Evolutionary conservation across 92 coral and sea anemone genomes (phyloP).

Genomic region (Pocillopora grandis): DNA sequence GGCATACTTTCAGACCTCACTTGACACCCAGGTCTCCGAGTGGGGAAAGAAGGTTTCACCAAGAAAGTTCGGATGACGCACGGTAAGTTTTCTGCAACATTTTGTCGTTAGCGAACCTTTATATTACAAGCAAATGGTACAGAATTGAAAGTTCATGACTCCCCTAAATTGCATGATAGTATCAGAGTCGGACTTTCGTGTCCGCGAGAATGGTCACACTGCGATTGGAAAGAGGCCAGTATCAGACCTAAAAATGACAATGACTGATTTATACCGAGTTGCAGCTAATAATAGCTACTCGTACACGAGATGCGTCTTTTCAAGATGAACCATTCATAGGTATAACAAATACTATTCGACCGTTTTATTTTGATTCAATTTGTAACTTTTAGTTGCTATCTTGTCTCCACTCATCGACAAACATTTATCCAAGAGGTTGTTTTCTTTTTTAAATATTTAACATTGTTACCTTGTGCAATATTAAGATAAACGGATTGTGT

Average conservation of each 20-base stretch:
- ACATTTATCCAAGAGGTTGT: not conserved
- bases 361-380: not conserved
- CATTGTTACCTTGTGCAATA: too few species aligned
- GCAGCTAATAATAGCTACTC: not conserved
- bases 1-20: too few species aligned
- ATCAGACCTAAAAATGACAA: not conserved
- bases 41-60: too few species aligned
- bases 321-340: not conserved
- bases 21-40: too few species aligned
- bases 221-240: conserved; percentile 10
- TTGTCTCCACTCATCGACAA: not conserved
- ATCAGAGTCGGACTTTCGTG: not conserved
- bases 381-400: not conserved
- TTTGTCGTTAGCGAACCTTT: too few species aligned
- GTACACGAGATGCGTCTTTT: not conserved
- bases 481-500: too few species aligned
- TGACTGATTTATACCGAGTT: not conserved
- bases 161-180: not conserved
- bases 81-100: too few species aligned
- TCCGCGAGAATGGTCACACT: not conserved
- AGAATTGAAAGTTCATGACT: not conserved
- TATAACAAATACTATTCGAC: not conserved
- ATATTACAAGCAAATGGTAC: too few species aligned
- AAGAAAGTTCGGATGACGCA: too few species aligned
- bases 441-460: too few species aligned